Evolutionary conservation across 2,888 invertebrate genomes (phyloP).

Genomic region (Rhimphoctona megacephalus): DNA sequence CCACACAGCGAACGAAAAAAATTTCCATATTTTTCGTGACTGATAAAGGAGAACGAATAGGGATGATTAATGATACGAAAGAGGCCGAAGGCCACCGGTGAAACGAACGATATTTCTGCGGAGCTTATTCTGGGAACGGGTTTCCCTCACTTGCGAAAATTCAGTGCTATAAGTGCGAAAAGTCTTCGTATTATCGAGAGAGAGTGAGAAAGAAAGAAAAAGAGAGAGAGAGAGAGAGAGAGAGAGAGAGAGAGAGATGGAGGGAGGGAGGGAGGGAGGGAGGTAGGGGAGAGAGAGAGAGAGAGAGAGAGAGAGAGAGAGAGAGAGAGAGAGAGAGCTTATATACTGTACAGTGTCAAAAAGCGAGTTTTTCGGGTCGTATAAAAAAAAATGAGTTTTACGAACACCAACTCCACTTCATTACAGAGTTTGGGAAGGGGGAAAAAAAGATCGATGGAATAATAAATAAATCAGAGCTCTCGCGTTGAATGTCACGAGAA

Average conservation of each 20-base stretch:
- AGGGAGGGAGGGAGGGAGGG: too few species aligned
- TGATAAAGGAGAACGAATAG: constrained; percentile 72
- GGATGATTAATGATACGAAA: constrained; percentile 69
- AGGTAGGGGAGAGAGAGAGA: too few species aligned
- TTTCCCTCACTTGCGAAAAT: constrained; percentile 40
- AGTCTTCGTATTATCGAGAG: constrained; percentile 41
- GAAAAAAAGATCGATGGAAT: background rate
- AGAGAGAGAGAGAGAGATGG: too few species aligned
- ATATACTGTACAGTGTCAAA: constrained; percentile 21
- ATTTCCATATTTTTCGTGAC: constrained; percentile 65
- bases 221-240: too few species aligned
- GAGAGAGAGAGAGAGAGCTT: constrained; percentile 20
- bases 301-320: constrained; percentile 21
- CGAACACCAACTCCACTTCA: constrained; percentile 25
- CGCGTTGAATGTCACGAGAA: background rate
- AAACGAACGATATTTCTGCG: constrained; percentile 35
- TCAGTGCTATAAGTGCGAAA: constrained; percentile 11
- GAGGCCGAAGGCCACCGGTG: constrained; percentile 3
- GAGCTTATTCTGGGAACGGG: constrained; percentile 46
- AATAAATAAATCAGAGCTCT: constrained; percentile 28
- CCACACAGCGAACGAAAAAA: constrained; percentile 35
- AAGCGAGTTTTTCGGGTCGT: background rate
- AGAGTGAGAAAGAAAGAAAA: too few species aligned
- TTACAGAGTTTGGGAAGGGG: background rate
- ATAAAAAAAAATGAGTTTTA: constrained; percentile 32